phyloP scores from a whole-genome alignment of 2,797 vertebrate genomes.

The Hemitrygon akajei region DNA sequence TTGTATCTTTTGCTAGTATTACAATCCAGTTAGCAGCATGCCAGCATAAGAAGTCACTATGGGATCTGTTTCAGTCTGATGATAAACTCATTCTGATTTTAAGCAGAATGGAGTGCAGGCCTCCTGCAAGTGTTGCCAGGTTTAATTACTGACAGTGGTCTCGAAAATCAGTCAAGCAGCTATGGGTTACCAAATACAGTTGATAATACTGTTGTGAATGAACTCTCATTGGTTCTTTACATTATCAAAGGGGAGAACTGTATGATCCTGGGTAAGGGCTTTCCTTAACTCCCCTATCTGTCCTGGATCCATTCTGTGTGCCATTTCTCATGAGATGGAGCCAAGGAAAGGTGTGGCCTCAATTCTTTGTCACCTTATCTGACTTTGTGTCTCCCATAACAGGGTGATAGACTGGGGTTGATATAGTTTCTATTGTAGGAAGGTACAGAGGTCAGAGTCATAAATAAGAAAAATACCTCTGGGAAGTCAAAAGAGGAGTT shows the following conservation, averaged over 20 bases:
- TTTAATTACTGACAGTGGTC: not conserved
- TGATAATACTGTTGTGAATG: not conserved
- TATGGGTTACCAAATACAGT: not conserved
- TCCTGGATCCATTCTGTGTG: not conserved
- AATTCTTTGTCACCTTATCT: not conserved
- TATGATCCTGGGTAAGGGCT: not conserved
- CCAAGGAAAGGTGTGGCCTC: not conserved
- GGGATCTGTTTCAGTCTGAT: not conserved
- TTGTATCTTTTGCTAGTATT: not conserved
- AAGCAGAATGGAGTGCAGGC: not conserved
- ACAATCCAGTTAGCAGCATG: not conserved
- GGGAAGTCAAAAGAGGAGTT: not conserved
- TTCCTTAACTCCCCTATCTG: too few relatives aligned
- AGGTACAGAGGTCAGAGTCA: too few relatives aligned
- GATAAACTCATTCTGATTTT: not conserved
- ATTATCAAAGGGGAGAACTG: not conserved
- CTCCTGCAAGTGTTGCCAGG: too few relatives aligned
- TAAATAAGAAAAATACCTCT: not conserved
- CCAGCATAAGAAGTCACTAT: not conserved
- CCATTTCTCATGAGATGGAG: not conserved
- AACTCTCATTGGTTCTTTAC: not conserved
- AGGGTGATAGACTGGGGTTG: not conserved
- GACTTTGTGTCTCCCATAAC: not conserved
- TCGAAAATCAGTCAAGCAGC: not conserved
- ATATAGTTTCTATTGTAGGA: not conserved